Conservation (phyloP, 2,113 vertebrate species). For the Pogona vitticeps region DNA sequence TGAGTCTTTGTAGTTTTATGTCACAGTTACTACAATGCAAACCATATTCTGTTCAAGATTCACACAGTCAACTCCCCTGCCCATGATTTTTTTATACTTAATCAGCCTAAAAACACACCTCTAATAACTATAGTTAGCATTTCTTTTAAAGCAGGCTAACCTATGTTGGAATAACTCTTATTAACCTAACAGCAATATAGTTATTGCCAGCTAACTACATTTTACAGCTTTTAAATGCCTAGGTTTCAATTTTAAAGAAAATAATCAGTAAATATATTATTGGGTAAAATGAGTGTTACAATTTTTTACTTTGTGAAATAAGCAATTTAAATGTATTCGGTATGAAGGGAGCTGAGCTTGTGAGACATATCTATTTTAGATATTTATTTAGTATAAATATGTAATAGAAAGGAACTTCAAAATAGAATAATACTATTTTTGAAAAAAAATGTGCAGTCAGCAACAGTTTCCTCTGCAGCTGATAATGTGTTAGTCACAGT, state of each 20-base stretch:
- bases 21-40: background rate
- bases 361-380: background rate
- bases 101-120: slow-evolving; percentile 13
- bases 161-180: background rate
- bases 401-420: slow-evolving; percentile 14
- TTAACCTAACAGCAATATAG: background rate
- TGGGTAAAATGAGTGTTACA: slow-evolving; percentile 5
- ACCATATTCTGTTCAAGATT: background rate
- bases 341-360: background rate
- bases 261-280: background rate
- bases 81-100: background rate
- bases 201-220: background rate
- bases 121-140: background rate
- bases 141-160: background rate
- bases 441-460: background rate
- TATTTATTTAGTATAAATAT: slow-evolving; percentile 11
- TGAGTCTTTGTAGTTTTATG: slow-evolving; percentile 11
- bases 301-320: background rate
- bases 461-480: slow-evolving; percentile 26
- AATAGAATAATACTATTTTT: slow-evolving; percentile 7
- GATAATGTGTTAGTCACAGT: slow-evolving; percentile 18
- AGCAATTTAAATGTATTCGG: background rate
- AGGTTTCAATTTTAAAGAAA: too few relatives aligned
- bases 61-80: accelerated
- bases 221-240: background rate